Conservation (phyloP, 2,888 invertebrate genomes). For the Amiota communis region DNA sequence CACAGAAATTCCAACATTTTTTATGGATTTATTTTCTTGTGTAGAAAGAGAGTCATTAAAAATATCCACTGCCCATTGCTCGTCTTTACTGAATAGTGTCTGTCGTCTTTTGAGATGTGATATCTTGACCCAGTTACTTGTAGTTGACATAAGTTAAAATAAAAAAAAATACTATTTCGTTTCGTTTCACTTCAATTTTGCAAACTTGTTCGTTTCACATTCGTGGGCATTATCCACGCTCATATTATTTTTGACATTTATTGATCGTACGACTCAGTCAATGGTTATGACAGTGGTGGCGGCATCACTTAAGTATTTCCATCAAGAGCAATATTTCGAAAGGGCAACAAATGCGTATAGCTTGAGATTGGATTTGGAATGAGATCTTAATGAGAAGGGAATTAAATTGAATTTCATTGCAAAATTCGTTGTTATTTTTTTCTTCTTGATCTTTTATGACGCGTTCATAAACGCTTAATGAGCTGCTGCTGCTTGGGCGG, state of each 20-base stretch:
- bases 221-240: constrained; percentile 35
- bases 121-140: constrained; percentile 55
- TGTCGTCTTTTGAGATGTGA: neutral
- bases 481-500: constrained; percentile 12
- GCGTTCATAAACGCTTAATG: constrained; percentile 44
- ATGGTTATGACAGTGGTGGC: too few relatives aligned
- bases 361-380: neutral
- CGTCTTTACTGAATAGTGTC: neutral
- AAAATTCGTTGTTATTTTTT: too few relatives aligned
- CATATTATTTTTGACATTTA: constrained; percentile 61
- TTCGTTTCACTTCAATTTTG: too few relatives aligned
- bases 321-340: constrained; percentile 52
- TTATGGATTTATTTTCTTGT: too few relatives aligned
- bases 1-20: too few relatives aligned
- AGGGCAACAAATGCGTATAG: constrained; percentile 37
- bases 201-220: constrained; percentile 29
- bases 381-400: neutral
- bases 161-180: neutral
- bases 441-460: too few relatives aligned
- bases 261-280: constrained; percentile 56
- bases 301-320: constrained; percentile 42
- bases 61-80: too few relatives aligned
- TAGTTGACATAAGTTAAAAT: constrained; percentile 42
- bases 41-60: too few relatives aligned
- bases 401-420: neutral